A percentile compares a stretch with the other conserved stretches of the same genome.
These are phyloP conservation scores for Isurus oxyrinchus DNA, from an alignment of 2,113 vertebrate species.

Conservation along the genomic window DNA sequence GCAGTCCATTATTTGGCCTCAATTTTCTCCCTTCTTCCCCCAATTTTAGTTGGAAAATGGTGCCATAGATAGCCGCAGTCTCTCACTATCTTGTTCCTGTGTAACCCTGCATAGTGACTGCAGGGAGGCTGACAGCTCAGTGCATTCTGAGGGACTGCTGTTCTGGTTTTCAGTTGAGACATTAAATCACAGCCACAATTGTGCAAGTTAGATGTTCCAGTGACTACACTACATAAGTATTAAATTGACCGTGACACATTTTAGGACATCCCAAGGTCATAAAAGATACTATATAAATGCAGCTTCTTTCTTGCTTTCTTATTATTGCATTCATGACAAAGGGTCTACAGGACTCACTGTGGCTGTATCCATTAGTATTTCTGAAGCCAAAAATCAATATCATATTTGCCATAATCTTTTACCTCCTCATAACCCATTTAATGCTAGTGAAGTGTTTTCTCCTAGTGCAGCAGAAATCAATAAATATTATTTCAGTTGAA, in stretches of 20 bases:
- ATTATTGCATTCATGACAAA: background rate
- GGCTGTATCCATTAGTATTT: background rate
- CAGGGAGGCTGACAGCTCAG: background rate
- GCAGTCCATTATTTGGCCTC: background rate
- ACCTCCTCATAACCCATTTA: background rate
- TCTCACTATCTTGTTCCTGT: background rate
- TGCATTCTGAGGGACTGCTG: background rate
- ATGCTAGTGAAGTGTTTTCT: background rate
- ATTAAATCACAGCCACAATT: background rate
- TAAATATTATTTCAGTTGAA: background rate
- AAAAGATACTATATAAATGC: background rate
- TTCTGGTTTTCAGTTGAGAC: background rate
- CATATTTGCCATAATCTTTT: conserved; percentile 22
- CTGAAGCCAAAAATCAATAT: conserved; percentile 27
- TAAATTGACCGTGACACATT: background rate
- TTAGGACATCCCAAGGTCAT: background rate
- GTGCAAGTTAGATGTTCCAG: background rate
- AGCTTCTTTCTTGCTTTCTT: background rate
- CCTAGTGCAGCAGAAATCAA: background rate
- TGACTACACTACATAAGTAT: background rate
- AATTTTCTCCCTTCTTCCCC: background rate
- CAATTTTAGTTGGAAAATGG: background rate
- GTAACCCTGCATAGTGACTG: background rate
- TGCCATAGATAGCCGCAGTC: background rate
- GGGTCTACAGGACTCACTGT: background rate